phyloP scores from a whole-genome alignment of 1,140 invertebrate genomes.

The Tetramorium simillimum region DNA sequence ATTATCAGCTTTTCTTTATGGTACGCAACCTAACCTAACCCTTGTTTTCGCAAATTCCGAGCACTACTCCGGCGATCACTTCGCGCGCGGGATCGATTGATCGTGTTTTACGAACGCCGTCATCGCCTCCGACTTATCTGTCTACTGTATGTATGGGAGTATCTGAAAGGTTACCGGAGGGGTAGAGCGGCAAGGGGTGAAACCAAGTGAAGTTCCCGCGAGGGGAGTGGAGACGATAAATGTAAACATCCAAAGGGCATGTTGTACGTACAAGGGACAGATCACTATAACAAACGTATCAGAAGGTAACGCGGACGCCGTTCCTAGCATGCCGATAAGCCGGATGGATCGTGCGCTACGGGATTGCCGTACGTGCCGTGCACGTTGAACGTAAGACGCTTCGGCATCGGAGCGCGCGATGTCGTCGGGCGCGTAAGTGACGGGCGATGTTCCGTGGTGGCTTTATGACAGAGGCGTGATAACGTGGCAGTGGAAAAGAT shows the following conservation, averaged over 20 bases:
- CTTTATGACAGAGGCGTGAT: neutral
- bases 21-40: no score
- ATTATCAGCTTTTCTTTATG: no score
- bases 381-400: neutral
- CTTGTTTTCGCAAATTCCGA: no score
- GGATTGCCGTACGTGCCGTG: neutral
- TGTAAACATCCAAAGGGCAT: neutral
- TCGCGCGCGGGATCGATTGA: no score
- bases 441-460: neutral
- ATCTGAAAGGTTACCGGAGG: no score
- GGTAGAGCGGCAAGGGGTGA: no score
- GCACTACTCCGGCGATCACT: no score
- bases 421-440: neutral
- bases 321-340: neutral
- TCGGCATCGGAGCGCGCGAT: neutral
- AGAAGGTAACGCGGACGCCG: neutral
- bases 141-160: no score
- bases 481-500: conserved; percentile 74
- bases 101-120: no score
- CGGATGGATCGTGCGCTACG: neutral
- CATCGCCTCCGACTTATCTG: no score
- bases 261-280: neutral
- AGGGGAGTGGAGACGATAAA: neutral
- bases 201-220: neutral
- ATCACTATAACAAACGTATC: neutral